A percentile compares a stretch with the other conserved stretches of the same genome.
Evolutionary conservation across 2,888 invertebrate species (phyloP).

Genomic region (Ptycholaimellus sp.): DNA sequence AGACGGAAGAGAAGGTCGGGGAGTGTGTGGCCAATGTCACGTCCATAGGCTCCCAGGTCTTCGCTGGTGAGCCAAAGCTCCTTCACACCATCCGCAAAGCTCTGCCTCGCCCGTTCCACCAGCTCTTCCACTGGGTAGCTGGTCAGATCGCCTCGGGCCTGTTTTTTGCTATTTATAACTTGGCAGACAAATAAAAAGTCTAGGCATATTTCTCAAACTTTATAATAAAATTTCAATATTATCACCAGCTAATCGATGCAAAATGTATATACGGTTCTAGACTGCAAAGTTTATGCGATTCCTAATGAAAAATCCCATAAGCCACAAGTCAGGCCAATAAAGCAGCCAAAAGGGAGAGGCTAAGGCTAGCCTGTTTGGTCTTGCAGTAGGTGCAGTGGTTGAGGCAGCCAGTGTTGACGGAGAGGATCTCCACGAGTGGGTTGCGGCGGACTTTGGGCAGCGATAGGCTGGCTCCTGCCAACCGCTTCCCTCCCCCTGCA

Average conservation of each 20-base stretch:
- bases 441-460: conserved; percentile 85
- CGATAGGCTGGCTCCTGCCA: conserved; percentile 57
- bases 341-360: too few relatives aligned
- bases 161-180: too few relatives aligned
- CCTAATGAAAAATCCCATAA: too few relatives aligned
- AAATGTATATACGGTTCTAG: too few relatives aligned
- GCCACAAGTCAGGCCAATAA: too few relatives aligned
- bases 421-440: conserved; percentile 82
- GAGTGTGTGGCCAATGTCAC: conserved; percentile 78
- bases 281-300: too few relatives aligned
- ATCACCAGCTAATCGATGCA: too few relatives aligned
- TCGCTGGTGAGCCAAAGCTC: conserved; percentile 96
- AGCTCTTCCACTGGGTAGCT: conserved; percentile 75
- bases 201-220: too few relatives aligned
- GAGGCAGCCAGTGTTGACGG: conserved; percentile 39
- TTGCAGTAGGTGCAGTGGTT: conserved; percentile 98
- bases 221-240: too few relatives aligned
- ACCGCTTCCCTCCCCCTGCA: conserved; percentile 37
- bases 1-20: too few relatives aligned
- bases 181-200: too few relatives aligned
- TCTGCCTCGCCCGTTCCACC: conserved; percentile 44
- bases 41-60: conserved; percentile 88
- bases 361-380: conserved; percentile 78
- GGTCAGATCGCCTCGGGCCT: conserved; percentile 78
- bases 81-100: conserved; percentile 56